Conservation (phyloP, 2,888 invertebrate species). For the Scaptodrosophila latifasciaeformis region DNA sequence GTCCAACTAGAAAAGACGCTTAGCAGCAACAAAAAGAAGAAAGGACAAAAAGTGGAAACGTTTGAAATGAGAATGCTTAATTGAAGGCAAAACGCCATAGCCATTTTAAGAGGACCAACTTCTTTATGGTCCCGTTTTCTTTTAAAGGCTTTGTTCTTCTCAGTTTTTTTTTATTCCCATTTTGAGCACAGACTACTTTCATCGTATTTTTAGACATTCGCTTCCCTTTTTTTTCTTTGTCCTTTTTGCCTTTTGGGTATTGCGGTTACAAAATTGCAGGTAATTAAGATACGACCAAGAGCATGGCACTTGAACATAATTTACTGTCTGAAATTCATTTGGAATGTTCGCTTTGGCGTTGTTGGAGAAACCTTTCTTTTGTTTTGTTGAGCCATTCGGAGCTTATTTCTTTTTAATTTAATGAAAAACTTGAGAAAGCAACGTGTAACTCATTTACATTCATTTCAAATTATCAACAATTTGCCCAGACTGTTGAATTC, state of each 20-base stretch:
- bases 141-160: slow-evolving; percentile 1
- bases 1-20: too few species aligned
- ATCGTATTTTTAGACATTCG: background rate
- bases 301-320: slow-evolving; percentile 39
- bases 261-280: slow-evolving; percentile 61
- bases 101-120: background rate
- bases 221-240: slow-evolving; percentile 6
- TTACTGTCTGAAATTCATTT: slow-evolving; percentile 50
- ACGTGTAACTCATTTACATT: background rate
- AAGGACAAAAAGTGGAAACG: too few species aligned
- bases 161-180: slow-evolving; percentile 32
- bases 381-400: slow-evolving; percentile 21
- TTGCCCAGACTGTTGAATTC: background rate
- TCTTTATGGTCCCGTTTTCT: slow-evolving; percentile 20
- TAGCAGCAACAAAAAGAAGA: too few species aligned
- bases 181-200: background rate
- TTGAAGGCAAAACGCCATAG: slow-evolving; percentile 24
- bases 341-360: slow-evolving; percentile 34
- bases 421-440: background rate
- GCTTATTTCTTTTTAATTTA: slow-evolving; percentile 4
- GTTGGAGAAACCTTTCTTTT: slow-evolving; percentile 23
- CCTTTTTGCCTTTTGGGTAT: slow-evolving; percentile 17
- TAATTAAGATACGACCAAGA: slow-evolving; percentile 47
- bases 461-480: slow-evolving; percentile 3
- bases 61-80: slow-evolving; percentile 59